Evolutionary conservation across 2,888 invertebrate species (phyloP).

Genomic region (Empis stercorea): DNA sequence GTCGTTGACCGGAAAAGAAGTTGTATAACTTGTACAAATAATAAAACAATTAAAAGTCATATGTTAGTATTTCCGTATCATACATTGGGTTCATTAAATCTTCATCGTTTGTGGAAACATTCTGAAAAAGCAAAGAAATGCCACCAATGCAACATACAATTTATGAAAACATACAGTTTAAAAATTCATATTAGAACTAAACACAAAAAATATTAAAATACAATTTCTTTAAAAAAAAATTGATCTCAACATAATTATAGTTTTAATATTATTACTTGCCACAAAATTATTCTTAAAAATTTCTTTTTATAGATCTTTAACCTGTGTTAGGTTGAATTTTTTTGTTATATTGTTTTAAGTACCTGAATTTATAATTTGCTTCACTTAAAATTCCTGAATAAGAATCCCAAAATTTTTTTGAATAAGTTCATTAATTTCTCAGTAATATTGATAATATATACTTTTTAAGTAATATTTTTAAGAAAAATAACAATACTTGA

Average conservation of each 20-base stretch:
- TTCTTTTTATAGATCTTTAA: no score
- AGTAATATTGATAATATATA: no score
- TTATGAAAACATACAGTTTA: conserved; percentile 26
- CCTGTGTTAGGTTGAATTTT: no score
- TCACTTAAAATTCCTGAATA: neutral
- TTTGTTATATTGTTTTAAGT: neutral
- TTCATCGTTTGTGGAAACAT: conserved; percentile 43
- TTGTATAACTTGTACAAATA: conserved; percentile 25
- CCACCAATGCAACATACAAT: conserved; percentile 21
- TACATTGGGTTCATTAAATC: conserved; percentile 35
- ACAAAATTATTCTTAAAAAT: no score
- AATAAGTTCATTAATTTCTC: no score
- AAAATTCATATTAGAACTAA: conserved; percentile 27
- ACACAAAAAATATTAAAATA: conserved; percentile 11
- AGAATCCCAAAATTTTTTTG: no score
- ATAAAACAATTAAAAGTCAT: neutral
- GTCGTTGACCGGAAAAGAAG: conserved; percentile 30
- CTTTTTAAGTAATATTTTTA: no score
- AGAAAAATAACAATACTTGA: no score
- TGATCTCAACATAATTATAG: neutral
- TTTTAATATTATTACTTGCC: no score
- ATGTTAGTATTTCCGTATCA: conserved; percentile 35
- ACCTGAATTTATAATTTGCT: neutral
- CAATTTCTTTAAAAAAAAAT: neutral
- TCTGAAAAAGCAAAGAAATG: conserved; percentile 18